phyloP scores from a whole-genome alignment of 1,140 invertebrate genomes.

The Cryptotermes secundus region DNA sequence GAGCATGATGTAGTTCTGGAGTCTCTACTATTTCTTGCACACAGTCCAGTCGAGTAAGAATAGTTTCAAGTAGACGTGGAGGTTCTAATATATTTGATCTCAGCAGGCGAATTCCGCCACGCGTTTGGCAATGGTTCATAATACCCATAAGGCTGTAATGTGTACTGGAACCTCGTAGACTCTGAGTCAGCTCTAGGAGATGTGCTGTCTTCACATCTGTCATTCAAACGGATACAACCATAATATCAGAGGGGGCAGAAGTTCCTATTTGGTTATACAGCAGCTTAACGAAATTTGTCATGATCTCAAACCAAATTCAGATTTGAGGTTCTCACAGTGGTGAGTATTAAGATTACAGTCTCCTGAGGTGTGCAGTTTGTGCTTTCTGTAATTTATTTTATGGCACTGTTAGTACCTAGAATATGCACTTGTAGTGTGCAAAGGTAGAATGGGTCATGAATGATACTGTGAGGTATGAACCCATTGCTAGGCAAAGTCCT shows the following conservation, averaged over 20 bases:
- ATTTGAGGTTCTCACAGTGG: too few species aligned
- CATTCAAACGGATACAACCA: constrained; percentile 29
- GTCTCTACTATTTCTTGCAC: constrained; percentile 73
- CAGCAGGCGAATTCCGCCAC: constrained; percentile 71
- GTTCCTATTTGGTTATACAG: too few species aligned
- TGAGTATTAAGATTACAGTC: too few species aligned
- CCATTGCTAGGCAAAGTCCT: too few species aligned
- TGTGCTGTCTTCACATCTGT: constrained; percentile 67
- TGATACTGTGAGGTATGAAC: too few species aligned
- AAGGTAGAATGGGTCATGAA: too few species aligned
- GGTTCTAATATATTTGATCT: constrained; percentile 83
- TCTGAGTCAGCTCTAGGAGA: constrained; percentile 71
- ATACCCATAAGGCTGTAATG: constrained; percentile 67
- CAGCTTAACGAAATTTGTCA: too few species aligned
- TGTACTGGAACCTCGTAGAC: constrained; percentile 47
- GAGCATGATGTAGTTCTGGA: constrained; percentile 57
- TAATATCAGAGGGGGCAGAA: neutral
- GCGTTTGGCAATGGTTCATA: constrained; percentile 77
- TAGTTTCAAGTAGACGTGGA: constrained; percentile 61
- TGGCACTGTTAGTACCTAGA: too few species aligned
- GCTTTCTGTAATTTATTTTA: too few species aligned
- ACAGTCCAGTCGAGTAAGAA: constrained; percentile 67
- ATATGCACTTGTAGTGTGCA: too few species aligned
- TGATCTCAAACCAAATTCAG: too few species aligned
- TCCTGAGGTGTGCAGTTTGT: too few species aligned